Base-by-base conservation (phyloP, 2,888 invertebrate species). In the Oligia fasciuncula region DNA sequence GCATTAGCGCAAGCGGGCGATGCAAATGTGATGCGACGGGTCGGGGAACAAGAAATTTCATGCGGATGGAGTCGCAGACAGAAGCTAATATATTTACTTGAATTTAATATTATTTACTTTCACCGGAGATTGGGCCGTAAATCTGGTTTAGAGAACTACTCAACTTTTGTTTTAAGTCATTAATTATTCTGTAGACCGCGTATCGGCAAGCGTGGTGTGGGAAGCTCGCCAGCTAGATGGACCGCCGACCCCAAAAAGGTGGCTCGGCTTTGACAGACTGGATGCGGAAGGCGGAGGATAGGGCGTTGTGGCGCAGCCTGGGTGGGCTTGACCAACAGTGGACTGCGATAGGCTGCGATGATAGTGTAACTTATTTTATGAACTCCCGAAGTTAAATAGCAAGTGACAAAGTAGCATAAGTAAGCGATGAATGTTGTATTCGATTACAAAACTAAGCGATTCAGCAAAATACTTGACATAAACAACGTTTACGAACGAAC, bases 381-480 rank as follows among this genome's bases (percentile, higher is more conserved):
- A 29, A 40, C 35, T 8, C 14, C n/a, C 2, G 17, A 67, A 51
- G 29, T 29, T 49, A 8, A 17, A 2, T 19, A 17, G 51, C 14
- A 49, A 40, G 13, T 51, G 49, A 4, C 49, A 4, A 19, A 54
- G 5, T 11, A 6, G 2, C 13, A 14, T 5, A 14, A 60, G 14
- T 66, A 46, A 82, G 9, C 40, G 0, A 60, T 14, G 43, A 49
- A 51, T 63, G 13, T 14, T 19, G 40, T 71, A 49, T 65, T 60
- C 62, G 29, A 57, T 62, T 71, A 49, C 62, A 40, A 62, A 84
- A 77, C 83, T 19, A n/a, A 76, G 4, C 19, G 66, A 83, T 79
- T 40, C 13, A 79, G 23, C 40, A 35, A 81, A 84, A 54, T 67
- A 35, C 60, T 2, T 62, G 71, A 62, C 71, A 29, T 40, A 71